These are phyloP conservation scores for Heliconius erato DNA, from an alignment of 2,888 invertebrate genomes.

Conservation along the genomic window DNA sequence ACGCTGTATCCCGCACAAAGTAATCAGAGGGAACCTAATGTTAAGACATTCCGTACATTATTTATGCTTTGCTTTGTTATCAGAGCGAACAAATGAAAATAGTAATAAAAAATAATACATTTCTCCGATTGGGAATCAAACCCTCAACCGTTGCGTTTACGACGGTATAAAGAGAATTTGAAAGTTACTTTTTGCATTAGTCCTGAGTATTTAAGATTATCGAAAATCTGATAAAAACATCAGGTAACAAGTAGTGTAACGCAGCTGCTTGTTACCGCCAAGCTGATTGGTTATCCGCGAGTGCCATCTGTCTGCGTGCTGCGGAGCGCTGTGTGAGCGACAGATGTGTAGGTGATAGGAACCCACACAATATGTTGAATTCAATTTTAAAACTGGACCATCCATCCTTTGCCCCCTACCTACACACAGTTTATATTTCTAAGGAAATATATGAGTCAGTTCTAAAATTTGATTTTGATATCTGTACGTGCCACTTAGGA, in stretches of 20 bases:
- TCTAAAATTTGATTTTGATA: background rate
- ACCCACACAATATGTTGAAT: constrained; percentile 18
- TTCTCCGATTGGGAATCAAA: no score
- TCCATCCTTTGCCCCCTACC: constrained; percentile 7
- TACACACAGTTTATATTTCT: background rate
- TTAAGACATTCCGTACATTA: no score
- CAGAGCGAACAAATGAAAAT: no score
- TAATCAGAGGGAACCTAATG: no score
- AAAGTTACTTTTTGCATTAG: background rate
- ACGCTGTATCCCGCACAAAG: no score
- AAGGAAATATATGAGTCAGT: constrained; percentile 5
- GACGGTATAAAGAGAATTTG: background rate
- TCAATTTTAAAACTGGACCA: constrained; percentile 5
- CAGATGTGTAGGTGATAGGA: constrained; percentile 34
- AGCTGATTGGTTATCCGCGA: constrained; percentile 33
- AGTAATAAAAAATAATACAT: no score
- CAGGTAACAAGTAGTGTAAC: constrained; percentile 23
- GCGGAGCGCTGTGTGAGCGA: constrained; percentile 22
- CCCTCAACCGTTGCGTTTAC: no score
- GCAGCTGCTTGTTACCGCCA: constrained; percentile 38
- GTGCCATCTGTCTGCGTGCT: constrained; percentile 37
- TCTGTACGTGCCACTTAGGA: background rate
- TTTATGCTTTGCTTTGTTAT: no score
- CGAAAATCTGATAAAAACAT: constrained; percentile 4
- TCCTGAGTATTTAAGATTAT: background rate